Conservation (phyloP, 2,113 vertebrate genomes). For the Siniperca chuatsi region DNA sequence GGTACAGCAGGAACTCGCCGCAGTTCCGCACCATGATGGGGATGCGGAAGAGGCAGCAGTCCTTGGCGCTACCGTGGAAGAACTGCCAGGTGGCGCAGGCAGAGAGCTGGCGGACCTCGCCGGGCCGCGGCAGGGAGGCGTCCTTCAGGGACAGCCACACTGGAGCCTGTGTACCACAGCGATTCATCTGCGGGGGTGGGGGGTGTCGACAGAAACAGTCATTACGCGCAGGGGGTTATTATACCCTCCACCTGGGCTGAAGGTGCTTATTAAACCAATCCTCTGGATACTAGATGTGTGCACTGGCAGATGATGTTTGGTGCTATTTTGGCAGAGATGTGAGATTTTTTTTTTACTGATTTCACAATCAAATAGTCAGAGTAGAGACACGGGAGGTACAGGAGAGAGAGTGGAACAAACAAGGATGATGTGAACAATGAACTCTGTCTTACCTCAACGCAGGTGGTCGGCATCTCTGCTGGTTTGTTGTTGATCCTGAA, state of each 20-base stretch:
- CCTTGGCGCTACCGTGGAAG: constrained; percentile 77
- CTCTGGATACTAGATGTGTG: neutral
- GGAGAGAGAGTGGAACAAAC: neutral
- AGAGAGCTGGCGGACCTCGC: constrained; percentile 73
- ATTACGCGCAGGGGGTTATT: constrained; percentile 50
- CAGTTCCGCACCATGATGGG: constrained; percentile 83
- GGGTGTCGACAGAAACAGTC: constrained; percentile 26
- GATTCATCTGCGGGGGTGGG: constrained; percentile 86
- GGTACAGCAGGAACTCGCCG: constrained; percentile 84
- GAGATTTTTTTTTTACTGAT: neutral
- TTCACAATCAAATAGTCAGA: neutral
- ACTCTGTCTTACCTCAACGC: constrained; percentile 79
- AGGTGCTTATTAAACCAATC: constrained; percentile 42
- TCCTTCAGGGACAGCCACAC: constrained; percentile 87
- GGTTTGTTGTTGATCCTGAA: constrained; percentile 82
- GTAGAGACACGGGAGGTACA: neutral
- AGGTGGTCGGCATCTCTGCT: constrained; percentile 85
- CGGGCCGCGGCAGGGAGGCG: constrained; percentile 67
- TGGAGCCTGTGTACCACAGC: constrained; percentile 88
- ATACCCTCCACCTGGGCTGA: constrained; percentile 37
- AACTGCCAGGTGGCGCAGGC: constrained; percentile 86
- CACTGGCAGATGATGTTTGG: neutral
- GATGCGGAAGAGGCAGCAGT: constrained; percentile 85
- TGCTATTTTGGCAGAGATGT: neutral
- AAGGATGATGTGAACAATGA: neutral